phyloP scores from a whole-genome alignment of 2,797 vertebrate genomes.

The Perdix hodgsoniae region DNA sequence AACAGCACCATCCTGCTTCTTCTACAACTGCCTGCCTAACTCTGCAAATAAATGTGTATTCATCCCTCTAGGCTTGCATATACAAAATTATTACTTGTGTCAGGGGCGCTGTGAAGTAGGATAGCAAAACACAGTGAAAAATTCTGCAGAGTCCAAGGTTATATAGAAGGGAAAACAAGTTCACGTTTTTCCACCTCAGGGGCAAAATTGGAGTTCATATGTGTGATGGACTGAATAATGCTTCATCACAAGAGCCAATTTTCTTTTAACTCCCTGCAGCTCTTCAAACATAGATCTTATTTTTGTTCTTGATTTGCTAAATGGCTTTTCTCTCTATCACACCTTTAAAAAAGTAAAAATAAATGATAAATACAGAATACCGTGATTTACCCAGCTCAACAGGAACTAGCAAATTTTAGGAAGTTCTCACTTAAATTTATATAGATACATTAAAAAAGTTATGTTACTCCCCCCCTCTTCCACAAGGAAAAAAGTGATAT shows the following conservation, averaged over 20 bases:
- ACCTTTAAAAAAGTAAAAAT: not conserved
- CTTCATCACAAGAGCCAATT: conserved; percentile 68
- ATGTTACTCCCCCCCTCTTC: not conserved
- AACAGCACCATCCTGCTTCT: not conserved
- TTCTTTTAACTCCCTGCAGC: conserved; percentile 59
- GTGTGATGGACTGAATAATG: conserved; percentile 60
- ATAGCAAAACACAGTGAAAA: not conserved
- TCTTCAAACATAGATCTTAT: conserved; percentile 55
- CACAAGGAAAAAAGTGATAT: not conserved
- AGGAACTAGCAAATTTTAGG: not conserved
- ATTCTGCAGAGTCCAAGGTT: not conserved
- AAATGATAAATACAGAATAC: conserved; percentile 16
- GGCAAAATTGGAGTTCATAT: conserved; percentile 57
- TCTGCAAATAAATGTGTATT: accelerated
- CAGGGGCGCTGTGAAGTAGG: not conserved
- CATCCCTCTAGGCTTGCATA: not conserved
- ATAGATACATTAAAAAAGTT: not conserved
- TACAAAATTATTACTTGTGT: not conserved
- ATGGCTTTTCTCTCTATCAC: not conserved
- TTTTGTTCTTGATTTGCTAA: conserved; percentile 60
- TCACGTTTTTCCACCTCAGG: conserved; percentile 36
- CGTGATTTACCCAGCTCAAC: not conserved
- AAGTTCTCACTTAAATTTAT: not conserved
- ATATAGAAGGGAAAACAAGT: not conserved
- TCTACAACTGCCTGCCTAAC: not conserved